Percentiles rank a stretch among this genome's conserved stretches.
These are phyloP conservation scores for Bombus soroeensis DNA, from an alignment of 1,140 invertebrate genomes.

Conservation along the genomic window DNA sequence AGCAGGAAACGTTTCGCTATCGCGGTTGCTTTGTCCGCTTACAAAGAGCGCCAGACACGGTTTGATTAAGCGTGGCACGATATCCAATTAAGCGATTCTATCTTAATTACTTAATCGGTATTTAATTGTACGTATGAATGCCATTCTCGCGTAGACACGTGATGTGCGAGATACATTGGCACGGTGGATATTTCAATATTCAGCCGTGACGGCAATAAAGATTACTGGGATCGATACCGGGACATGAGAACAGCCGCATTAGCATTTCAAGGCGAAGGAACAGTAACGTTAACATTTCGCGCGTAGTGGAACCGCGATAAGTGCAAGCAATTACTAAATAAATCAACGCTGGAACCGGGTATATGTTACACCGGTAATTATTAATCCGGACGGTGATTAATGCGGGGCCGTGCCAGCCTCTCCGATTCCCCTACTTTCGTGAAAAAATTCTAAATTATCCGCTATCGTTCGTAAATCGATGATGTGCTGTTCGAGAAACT, in stretches of 20 bases:
- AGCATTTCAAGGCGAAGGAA: constrained; percentile 64
- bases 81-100: constrained; percentile 63
- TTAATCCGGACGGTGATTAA: constrained; percentile 47
- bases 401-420: background rate
- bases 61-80: constrained; percentile 61
- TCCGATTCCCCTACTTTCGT: background rate
- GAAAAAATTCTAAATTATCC: background rate
- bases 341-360: constrained; percentile 48
- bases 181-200: constrained; percentile 62
- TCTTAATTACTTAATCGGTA: constrained; percentile 68
- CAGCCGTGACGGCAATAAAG: constrained; percentile 57
- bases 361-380: constrained; percentile 52
- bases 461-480: background rate
- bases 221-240: constrained; percentile 59
- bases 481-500: background rate
- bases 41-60: constrained; percentile 42
- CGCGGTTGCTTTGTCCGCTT: constrained; percentile 31
- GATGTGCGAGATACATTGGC: constrained; percentile 56
- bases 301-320: constrained; percentile 39
- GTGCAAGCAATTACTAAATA: constrained; percentile 55
- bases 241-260: constrained; percentile 62
- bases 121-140: constrained; percentile 62
- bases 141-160: constrained; percentile 48
- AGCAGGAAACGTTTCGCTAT: constrained; percentile 38
- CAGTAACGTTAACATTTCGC: constrained; percentile 59